phyloP scores from a whole-genome alignment of 2,113 vertebrate species.

The Rhea pennata region DNA sequence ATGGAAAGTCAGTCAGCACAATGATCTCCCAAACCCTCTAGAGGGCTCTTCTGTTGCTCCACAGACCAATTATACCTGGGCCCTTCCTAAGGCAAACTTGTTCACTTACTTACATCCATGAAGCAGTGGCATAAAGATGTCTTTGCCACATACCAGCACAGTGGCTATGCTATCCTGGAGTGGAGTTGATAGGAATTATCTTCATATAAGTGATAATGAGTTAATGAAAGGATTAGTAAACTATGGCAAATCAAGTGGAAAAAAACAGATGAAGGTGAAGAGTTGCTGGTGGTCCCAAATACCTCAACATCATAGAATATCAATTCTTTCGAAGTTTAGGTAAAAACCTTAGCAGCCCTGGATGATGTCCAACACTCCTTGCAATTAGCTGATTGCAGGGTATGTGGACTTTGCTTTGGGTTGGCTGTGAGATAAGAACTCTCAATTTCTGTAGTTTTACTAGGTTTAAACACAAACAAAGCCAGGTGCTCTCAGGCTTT shows the following conservation, averaged over 20 bases:
- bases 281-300: not conserved
- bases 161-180: fast-evolving
- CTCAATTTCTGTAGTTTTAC: not conserved
- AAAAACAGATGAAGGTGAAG: too few relatives aligned
- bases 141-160: fast-evolving
- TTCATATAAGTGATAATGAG: not conserved
- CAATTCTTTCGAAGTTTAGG: not conserved
- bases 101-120: fast-evolving
- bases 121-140: fast-evolving
- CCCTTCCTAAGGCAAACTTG: fast-evolving
- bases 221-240: not conserved
- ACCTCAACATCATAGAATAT: not conserved
- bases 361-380: fast-evolving
- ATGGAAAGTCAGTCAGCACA: not conserved
- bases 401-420: not conserved
- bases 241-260: not conserved
- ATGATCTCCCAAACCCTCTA: not conserved
- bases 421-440: not conserved
- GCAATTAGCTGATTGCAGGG: not conserved
- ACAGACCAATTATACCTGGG: fast-evolving
- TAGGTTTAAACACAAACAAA: not conserved
- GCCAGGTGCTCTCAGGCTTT: not conserved
- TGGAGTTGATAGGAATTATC: not conserved
- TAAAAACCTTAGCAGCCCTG: not conserved
- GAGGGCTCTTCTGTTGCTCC: fast-evolving